Evolutionary conservation across 2,113 vertebrate species (phyloP), one percentile per base, ranked within the genome.

Genomic region (Zingel zingel): DNA sequence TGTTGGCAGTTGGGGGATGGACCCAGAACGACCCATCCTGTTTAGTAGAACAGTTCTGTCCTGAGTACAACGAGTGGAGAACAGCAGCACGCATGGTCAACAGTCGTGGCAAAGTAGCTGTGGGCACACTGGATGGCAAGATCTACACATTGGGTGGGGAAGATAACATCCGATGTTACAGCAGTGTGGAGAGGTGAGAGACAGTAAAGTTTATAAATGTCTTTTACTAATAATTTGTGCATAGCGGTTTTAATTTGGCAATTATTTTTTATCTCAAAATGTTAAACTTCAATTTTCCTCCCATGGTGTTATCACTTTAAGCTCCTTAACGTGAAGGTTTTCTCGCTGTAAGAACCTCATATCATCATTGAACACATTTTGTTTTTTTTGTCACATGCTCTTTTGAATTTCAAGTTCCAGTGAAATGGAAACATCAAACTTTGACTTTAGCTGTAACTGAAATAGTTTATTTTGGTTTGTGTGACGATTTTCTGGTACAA

Each of bases 1-100:
- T 66, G 62, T 47, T 53, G 48, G 5, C 50, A 96, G 93, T 94
- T 13, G 93, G 93, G 9, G 94, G 94, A 19, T 93, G 94, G 90
- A 94, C 84, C 62, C 62, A 14, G 7, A 88, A 81, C 0, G 90
- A 93, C 61, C 82, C 89, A 0, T 85, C 90, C 72, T 94, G 93
- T 21, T 71, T 75, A 11, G 92, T 95, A 2, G 94, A 95, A 15
- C 77, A 79, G 43, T 95, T 95, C 90, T 91, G 76, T 58, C 63
- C 88, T 1, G 86, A 94, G 45, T 86, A 88, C 62, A 95, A 95
- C 4, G 91, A 96, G 73, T 94, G 93, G 92, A 92, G 80, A 74
- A 23, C 81, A n/a, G 89, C 93, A 4, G 89, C 89, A 0, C 72
- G 88, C 1, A 72, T 94, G 90, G 51, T 87, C 1, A 87, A 80